Base-by-base conservation (phyloP, 2,888 invertebrate species). In the Patella pellucida region DNA sequence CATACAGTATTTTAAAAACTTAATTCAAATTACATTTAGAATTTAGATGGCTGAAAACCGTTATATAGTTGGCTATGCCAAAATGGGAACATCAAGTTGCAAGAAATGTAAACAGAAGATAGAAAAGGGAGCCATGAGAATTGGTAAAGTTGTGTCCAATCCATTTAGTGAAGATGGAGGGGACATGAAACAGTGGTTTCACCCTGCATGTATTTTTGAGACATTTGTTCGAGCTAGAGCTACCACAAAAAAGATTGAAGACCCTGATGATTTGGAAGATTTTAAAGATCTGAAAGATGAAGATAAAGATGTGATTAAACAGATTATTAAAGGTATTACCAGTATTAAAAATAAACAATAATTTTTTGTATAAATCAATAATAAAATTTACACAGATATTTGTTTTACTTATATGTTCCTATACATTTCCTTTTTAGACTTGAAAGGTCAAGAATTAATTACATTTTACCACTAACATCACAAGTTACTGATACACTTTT, bases 21-120 rank as follows among this genome's bases (percentile, higher is more conserved):
- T 31, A 31, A 31, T 2, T 31, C 31, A 31, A 31, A 31, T 31
- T 2, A 31, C 4, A 4, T 31, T 31, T 41, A 54, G 12, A 91
- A 4, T 31, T 31, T 41, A 54, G 12, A 91, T 92, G 91, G 83
- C 90, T 5, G 88, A 89, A 31, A 91, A 91, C 74, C 86, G 87
- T 77, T 92, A 89, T 91, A 93, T 92, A 75, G 93, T 94, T 14
- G 97, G 97, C 83, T 93, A 95, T 79, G 96, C 96, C 0, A 96
- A 96, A 91, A 93, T 94, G 15, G 95, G 95, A 0, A 93, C 95
- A 72, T 95, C 97, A 0, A 93, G 94, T 16, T 97, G 97, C 88
- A 96, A 96, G 90, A 95, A 95, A 86, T 97, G 97, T 90, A 97
- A 96, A 92, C 92, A 93, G 77, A 94, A 94, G 86, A 95, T 96